Conservation (phyloP, 1,140 invertebrate genomes). For the Hetaerina americana region DNA sequence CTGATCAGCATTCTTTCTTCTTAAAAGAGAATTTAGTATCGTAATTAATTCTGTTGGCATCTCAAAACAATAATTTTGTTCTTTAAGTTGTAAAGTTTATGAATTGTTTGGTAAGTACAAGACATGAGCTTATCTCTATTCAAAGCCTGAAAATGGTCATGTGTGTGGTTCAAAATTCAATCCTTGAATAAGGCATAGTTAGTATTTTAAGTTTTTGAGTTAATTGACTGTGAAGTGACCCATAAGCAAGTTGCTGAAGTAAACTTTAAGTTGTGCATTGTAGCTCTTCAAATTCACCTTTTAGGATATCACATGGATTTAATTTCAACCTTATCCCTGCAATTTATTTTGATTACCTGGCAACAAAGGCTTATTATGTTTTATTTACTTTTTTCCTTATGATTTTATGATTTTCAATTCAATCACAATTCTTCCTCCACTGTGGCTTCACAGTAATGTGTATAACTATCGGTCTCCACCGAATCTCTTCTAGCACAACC, state of each 20-base stretch:
- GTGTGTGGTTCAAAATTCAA: too few relatives aligned
- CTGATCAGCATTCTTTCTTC: too few relatives aligned
- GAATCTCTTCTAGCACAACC: constrained; percentile 8
- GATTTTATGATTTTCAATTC: background rate
- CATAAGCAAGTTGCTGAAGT: background rate
- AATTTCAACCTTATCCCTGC: background rate
- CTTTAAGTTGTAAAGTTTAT: too few relatives aligned
- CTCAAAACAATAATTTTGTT: too few relatives aligned
- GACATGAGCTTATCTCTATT: too few relatives aligned
- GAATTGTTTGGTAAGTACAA: background rate
- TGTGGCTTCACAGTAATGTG: constrained; percentile 5
- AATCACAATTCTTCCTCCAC: background rate
- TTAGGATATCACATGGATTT: background rate
- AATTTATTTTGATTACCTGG: background rate
- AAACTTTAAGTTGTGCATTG: background rate
- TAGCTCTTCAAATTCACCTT: background rate
- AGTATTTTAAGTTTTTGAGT: background rate
- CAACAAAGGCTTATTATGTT: background rate
- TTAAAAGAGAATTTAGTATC: too few relatives aligned
- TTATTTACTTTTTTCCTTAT: background rate
- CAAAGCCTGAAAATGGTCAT: background rate
- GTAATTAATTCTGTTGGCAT: too few relatives aligned
- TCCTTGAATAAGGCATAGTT: background rate
- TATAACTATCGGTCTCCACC: constrained; percentile 10
- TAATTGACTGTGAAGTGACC: background rate